Evolutionary conservation across 1,140 invertebrate species (phyloP).

Genomic region (Aphidius gifuensis): DNA sequence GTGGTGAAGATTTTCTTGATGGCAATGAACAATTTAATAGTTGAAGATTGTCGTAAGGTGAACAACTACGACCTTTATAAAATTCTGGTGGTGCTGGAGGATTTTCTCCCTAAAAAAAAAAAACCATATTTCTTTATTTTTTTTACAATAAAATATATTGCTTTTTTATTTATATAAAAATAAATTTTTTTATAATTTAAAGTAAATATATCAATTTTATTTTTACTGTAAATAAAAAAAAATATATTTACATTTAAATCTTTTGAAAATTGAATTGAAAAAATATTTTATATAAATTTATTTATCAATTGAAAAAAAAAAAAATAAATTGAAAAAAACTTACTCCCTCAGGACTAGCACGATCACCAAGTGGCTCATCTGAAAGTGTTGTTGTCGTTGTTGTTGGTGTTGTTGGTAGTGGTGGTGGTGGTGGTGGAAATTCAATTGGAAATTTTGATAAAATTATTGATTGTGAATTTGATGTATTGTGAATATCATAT

Average conservation of each 20-base stretch:
- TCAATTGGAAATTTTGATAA: conserved; percentile 43
- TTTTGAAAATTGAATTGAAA: neutral
- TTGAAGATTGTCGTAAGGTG: conserved; percentile 68
- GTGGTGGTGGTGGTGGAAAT: conserved; percentile 36
- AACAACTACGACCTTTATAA: conserved; percentile 50
- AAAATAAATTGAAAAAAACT: conserved; percentile 18
- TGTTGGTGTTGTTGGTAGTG: conserved; percentile 39
- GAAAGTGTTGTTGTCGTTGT: conserved; percentile 38
- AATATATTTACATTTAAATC: no score
- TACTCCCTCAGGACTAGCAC: conserved; percentile 74
- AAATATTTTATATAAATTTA: conserved; percentile 3
- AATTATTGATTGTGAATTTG: neutral
- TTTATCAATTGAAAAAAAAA: neutral
- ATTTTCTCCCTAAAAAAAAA: conserved; percentile 44
- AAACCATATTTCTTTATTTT: neutral
- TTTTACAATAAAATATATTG: no score
- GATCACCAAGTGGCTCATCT: conserved; percentile 60
- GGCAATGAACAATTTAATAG: conserved; percentile 27
- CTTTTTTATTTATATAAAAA: no score
- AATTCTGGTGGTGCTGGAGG: conserved; percentile 45
- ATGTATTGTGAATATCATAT: conserved; percentile 39
- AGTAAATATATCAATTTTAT: no score
- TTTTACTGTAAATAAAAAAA: no score
- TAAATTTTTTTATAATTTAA: no score
- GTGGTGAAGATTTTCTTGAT: conserved; percentile 39